These are phyloP conservation scores for Enteromius anoplus DNA, from an alignment of 2,797 vertebrate genomes.

Conservation along the genomic window DNA sequence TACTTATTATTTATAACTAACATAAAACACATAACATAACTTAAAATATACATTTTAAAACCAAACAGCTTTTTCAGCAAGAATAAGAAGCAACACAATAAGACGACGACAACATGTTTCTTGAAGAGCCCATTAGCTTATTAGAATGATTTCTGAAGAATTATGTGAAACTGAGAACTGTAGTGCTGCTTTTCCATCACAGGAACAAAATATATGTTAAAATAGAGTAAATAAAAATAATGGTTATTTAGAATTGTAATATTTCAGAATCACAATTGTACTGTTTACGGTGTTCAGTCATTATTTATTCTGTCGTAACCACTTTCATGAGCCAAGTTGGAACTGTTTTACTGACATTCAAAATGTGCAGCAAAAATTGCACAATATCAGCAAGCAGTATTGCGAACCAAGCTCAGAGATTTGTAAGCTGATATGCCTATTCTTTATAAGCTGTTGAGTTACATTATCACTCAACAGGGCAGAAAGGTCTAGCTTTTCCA, in stretches of 20 bases:
- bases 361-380: neutral
- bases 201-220: neutral
- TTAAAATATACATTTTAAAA: too few relatives aligned
- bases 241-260: neutral
- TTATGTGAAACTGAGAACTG: neutral
- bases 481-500: slow-evolving; percentile 1
- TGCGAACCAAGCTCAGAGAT: neutral
- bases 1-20: neutral
- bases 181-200: neutral
- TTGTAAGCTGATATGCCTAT: neutral
- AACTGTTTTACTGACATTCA: neutral
- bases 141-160: neutral
- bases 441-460: neutral
- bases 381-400: neutral
- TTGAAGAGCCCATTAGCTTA: neutral
- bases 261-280: neutral
- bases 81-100: neutral
- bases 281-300: neutral
- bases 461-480: neutral
- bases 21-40: neutral
- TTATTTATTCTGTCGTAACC: neutral
- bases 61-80: neutral
- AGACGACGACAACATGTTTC: neutral
- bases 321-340: neutral
- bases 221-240: too few relatives aligned